Percentiles rank a stretch among this genome's conserved stretches.
These are phyloP conservation scores for Hypotaenidia philippensis DNA, from an alignment of 2,797 vertebrate species.

Conservation along the genomic window DNA sequence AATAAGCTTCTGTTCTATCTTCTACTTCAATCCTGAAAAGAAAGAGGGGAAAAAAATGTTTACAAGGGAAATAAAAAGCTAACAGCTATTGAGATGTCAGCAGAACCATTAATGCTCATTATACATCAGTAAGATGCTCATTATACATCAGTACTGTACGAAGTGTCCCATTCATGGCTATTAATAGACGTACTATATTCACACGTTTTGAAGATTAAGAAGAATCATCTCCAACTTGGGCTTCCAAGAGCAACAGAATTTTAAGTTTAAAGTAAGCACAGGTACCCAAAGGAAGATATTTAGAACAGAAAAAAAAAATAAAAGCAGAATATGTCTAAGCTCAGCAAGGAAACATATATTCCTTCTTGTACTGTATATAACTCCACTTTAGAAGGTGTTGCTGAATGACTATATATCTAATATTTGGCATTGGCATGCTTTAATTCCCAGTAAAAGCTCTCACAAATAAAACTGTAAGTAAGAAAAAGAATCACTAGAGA, in stretches of 20 bases:
- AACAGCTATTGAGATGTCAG: neutral
- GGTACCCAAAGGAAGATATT: neutral
- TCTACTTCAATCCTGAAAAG: conserved; percentile 88
- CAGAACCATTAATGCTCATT: neutral
- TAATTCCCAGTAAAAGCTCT: neutral
- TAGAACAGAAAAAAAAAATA: neutral
- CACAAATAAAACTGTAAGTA: neutral
- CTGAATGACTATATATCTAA: neutral
- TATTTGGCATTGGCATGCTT: neutral
- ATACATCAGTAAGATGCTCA: neutral
- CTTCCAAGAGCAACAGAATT: neutral
- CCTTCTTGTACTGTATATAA: neutral
- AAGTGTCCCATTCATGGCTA: neutral
- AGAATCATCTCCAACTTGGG: neutral
- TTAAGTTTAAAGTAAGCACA: neutral
- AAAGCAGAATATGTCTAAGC: neutral
- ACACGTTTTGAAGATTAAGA: neutral
- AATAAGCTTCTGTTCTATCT: conserved; percentile 89
- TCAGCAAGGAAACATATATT: neutral
- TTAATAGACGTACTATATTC: neutral
- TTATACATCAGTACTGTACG: neutral
- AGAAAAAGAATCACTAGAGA: neutral
- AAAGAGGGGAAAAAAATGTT: neutral
- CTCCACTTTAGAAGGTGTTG: neutral
- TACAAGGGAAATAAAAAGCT: neutral